Base-by-base conservation (phyloP, 2,113 vertebrate genomes). In the Diphyllodes magnificus region DNA sequence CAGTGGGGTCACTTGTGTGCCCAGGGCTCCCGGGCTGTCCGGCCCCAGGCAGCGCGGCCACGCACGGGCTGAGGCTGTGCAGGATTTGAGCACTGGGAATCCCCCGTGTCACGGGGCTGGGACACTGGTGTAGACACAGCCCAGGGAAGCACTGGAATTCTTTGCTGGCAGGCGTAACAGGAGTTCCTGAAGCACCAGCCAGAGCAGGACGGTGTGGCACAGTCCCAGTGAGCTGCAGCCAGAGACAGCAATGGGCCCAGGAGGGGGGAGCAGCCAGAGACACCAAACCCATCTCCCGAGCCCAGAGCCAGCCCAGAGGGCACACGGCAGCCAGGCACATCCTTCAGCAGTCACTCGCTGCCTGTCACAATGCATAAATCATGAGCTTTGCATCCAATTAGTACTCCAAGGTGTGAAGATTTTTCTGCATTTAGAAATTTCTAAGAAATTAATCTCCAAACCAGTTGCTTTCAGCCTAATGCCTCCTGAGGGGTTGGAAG, bases 21-120 rank as follows among this genome's bases (percentile, higher is more conserved):
- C 25, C 7, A 19, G 45, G 3, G 31, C 23, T 28, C 9, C 64
- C 0, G 0, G 64, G 13, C 9, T 60, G 33, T 27, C 40, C 42
- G 42, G 42, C 42, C 42, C 15, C 42, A 42, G 42, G 42, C 42
- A 42, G 42, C 42, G 16, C 21, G 4, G 65, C 18, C 19, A 2
- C 68, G 45, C 28, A 2, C 0, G 0, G 21, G 19, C 33, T 0
- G 1, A 28, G 30, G 16, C 3, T 6, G 22, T 2, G 47, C 51
- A 50, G 51, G 78, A 5, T 27, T 5, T 0, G 2, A 56, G 53
- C 61, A 15, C 76, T 27, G 39, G 60, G 82, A 60, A 68, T 15
- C 2, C 30, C 44, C 40, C 50, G 39, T 0, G 0, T 6, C 39
- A 23, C 3, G 22, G 50, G 28, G 27, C 2, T 7, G 59, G 35